A percentile compares a stretch with the other conserved stretches of the same genome.
phyloP scores from a whole-genome alignment of 2,797 vertebrate genomes.

The Oreonectes daqikongensis region DNA sequence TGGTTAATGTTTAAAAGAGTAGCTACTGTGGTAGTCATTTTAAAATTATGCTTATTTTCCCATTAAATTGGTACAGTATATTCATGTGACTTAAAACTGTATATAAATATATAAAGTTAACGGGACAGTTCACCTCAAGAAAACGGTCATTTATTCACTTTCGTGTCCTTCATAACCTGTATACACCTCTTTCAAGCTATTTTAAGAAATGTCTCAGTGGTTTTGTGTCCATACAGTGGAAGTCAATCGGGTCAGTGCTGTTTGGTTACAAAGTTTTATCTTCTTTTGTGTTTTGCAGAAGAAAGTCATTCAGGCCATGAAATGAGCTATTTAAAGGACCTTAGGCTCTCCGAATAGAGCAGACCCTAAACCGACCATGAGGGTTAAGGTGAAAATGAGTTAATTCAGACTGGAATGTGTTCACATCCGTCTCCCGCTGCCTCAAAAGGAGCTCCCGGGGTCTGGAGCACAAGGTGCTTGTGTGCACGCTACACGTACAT shows the following conservation, averaged over 20 bases:
- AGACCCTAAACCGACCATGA: neutral
- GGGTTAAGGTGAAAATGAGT: conserved; percentile 60
- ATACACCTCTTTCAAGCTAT: too few species aligned
- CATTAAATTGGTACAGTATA: too few species aligned
- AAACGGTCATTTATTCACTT: too few species aligned
- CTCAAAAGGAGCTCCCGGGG: conserved; percentile 36
- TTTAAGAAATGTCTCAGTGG: too few species aligned
- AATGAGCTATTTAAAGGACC: neutral
- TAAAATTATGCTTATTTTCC: neutral
- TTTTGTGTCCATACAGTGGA: too few species aligned
- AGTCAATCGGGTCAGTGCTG: too few species aligned
- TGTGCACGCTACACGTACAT: conserved; percentile 28
- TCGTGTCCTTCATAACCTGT: too few species aligned
- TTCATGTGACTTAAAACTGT: too few species aligned
- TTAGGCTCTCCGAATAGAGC: neutral
- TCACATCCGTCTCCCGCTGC: conserved; percentile 53
- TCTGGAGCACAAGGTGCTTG: conserved; percentile 28
- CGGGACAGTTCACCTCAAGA: too few species aligned
- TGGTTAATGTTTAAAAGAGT: too few species aligned
- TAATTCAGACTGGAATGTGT: conserved; percentile 55
- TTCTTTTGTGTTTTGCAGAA: neutral
- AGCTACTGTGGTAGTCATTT: neutral
- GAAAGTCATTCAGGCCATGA: neutral
- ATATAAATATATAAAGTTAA: too few species aligned
- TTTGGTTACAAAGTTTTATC: neutral